Percentiles rank a stretch among this genome's conserved stretches.
phyloP scores from a whole-genome alignment of 2,888 invertebrate species.

The Metacarcinus magister region DNA sequence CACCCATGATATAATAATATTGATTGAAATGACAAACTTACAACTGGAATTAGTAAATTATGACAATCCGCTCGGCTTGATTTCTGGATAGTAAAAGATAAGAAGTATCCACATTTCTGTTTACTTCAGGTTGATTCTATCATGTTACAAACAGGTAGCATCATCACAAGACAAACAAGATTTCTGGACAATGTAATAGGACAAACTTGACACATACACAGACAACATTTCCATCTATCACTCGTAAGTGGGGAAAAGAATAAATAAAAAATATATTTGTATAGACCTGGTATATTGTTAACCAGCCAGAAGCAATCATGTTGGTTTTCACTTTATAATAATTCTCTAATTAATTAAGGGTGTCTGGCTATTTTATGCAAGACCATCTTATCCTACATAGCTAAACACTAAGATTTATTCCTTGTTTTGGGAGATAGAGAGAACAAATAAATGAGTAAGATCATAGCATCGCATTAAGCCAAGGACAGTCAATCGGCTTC shows the following conservation, averaged over 20 bases:
- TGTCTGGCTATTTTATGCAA: conserved; percentile 20
- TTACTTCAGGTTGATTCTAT: conserved; percentile 65
- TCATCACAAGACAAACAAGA: conserved; percentile 71
- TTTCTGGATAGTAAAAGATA: conserved; percentile 66
- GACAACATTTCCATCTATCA: conserved; percentile 53
- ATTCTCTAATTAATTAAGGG: not conserved
- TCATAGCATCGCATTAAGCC: not conserved
- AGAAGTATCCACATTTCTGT: conserved; percentile 44
- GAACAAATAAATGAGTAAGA: not conserved
- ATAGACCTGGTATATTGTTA: conserved; percentile 6
- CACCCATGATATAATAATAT: not conserved
- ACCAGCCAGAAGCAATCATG: conserved; percentile 19
- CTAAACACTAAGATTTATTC: conserved; percentile 9
- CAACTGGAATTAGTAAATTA: not conserved
- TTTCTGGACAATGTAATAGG: conserved; percentile 61
- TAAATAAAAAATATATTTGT: conserved; percentile 37
- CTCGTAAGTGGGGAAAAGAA: conserved; percentile 51
- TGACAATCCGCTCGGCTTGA: not conserved
- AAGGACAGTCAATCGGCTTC: not conserved
- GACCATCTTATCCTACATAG: conserved; percentile 46
- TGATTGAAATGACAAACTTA: not conserved
- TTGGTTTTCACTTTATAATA: not conserved
- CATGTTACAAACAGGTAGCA: conserved; percentile 67
- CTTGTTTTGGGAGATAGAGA: conserved; percentile 14
- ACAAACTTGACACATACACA: conserved; percentile 70